Evolutionary conservation across 2,888 invertebrate species (phyloP).

Genomic region (Shargacucullia verbasci): DNA sequence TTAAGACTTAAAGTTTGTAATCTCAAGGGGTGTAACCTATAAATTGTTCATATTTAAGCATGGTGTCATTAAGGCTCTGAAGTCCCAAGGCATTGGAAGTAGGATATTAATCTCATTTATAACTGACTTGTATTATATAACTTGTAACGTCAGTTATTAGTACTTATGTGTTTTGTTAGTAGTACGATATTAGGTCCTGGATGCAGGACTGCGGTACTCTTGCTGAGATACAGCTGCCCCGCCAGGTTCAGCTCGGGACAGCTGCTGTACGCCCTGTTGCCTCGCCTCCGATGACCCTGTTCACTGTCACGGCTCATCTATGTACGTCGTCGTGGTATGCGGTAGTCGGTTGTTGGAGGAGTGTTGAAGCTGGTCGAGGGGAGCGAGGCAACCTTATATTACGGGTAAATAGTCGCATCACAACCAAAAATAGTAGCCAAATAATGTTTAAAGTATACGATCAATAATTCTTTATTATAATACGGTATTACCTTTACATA

Average conservation of each 20-base stretch:
- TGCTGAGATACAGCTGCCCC: constrained; percentile 15
- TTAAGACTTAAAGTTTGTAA: constrained; percentile 47
- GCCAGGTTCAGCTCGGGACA: constrained; percentile 15
- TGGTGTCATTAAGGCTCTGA: constrained; percentile 39
- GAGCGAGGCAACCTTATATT: constrained; percentile 16
- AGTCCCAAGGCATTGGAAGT: constrained; percentile 48
- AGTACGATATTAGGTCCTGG: constrained; percentile 31
- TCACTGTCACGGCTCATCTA: not conserved
- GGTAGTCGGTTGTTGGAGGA: not conserved
- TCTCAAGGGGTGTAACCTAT: constrained; percentile 46
- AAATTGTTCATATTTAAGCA: constrained; percentile 26
- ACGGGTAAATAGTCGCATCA: constrained; percentile 28
- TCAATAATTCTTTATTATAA: not conserved
- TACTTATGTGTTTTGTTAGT: constrained; percentile 39
- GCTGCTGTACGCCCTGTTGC: constrained; percentile 7
- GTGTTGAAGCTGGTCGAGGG: not conserved
- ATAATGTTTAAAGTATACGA: constrained; percentile 54
- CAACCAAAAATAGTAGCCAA: constrained; percentile 57
- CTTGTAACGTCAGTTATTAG: constrained; percentile 33
- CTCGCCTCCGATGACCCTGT: constrained; percentile 1
- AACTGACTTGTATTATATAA: constrained; percentile 54
- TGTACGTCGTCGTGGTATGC: not conserved
- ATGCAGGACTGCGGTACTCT: constrained; percentile 25
- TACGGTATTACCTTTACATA: constrained; percentile 11
- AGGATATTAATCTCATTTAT: constrained; percentile 67